phyloP scores from a whole-genome alignment of 2,888 invertebrate species.

The Torymus tubicola region DNA sequence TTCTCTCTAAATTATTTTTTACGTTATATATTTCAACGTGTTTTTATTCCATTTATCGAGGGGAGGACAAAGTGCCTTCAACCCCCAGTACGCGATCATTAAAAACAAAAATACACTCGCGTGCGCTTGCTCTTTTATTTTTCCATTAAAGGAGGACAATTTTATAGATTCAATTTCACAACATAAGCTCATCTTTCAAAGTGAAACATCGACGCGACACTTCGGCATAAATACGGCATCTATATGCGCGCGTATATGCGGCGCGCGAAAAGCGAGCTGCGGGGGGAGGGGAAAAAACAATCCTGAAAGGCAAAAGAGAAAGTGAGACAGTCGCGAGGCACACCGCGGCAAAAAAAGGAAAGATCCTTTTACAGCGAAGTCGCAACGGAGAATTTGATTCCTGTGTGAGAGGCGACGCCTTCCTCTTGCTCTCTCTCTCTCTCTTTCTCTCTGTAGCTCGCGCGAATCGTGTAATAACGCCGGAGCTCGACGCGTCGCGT shows the following conservation, averaged over 20 bases:
- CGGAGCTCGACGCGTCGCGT: not conserved
- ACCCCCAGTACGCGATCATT: no score
- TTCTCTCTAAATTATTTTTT: no score
- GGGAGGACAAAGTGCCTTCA: no score
- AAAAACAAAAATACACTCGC: no score
- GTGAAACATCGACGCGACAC: no score
- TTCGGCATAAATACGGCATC: no score
- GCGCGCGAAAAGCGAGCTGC: slow-evolving; percentile 7
- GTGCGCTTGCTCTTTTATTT: no score
- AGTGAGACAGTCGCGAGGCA: no score
- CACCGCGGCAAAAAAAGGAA: not conserved
- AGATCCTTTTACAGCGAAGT: slow-evolving; percentile 12
- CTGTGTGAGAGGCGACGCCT: slow-evolving; percentile 24
- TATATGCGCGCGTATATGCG: no score
- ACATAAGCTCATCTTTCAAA: not conserved
- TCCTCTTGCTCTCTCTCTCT: not conserved
- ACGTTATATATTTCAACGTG: no score
- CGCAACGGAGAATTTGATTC: slow-evolving; percentile 43
- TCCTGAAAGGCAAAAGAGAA: not conserved
- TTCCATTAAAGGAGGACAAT: not conserved
- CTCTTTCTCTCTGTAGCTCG: not conserved
- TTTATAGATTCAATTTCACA: slow-evolving; percentile 5
- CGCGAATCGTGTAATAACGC: slow-evolving; percentile 29
- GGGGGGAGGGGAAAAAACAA: not conserved
- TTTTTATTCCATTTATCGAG: no score